phyloP scores from a whole-genome alignment of 1,140 invertebrate species.

The Argopecten irradians region DNA sequence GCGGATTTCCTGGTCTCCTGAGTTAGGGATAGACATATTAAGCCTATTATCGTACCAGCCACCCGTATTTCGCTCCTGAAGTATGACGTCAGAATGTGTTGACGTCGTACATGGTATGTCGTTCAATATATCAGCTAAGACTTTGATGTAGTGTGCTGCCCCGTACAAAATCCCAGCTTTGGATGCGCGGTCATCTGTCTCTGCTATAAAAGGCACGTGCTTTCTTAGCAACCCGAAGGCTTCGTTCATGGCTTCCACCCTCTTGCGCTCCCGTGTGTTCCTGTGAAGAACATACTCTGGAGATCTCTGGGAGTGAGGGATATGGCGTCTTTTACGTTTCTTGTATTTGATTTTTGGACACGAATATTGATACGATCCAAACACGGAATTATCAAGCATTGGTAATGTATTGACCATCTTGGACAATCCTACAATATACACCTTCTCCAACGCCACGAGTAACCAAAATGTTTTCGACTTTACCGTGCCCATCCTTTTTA shows the following conservation, averaged over 20 bases:
- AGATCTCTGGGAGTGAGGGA: not conserved
- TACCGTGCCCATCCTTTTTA: not conserved
- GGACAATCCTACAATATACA: not conserved
- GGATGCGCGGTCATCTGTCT: not conserved
- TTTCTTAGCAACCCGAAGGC: not conserved
- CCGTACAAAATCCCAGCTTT: not conserved
- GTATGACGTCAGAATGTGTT: not conserved
- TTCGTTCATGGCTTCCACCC: not conserved
- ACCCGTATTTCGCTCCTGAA: not conserved
- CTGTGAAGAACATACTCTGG: not conserved
- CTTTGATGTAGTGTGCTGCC: not conserved
- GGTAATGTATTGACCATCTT: slow-evolving; percentile 1
- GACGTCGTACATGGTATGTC: not conserved
- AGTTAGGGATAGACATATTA: not conserved
- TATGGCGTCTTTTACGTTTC: not conserved
- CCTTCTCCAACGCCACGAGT: not conserved
- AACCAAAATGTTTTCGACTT: not conserved
- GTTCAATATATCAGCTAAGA: not conserved
- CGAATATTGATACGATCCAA: not conserved
- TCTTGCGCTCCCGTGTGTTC: not conserved
- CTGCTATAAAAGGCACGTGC: not conserved
- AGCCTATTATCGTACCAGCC: not conserved
- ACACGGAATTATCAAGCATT: not conserved
- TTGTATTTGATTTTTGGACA: not conserved
- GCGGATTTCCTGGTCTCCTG: not conserved